Evolutionary conservation across 2,113 vertebrate genomes (phyloP).

Genomic region (Centropus bengalensis): DNA sequence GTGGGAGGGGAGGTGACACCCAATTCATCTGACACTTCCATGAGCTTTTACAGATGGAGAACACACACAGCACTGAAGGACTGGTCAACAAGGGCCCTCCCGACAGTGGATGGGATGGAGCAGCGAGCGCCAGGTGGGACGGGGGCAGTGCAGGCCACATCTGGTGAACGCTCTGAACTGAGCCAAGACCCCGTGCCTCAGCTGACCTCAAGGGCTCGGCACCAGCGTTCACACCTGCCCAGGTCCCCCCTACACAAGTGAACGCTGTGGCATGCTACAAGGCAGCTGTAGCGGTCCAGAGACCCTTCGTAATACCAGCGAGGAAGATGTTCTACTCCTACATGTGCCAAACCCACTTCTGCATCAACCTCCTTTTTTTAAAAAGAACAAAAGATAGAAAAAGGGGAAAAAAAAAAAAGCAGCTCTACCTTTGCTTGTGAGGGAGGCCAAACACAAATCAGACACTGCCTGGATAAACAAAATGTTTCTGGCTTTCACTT

Average conservation of each 20-base stretch:
- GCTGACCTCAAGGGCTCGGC: slow-evolving; percentile 34
- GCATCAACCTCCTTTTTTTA: background rate
- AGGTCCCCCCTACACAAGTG: background rate
- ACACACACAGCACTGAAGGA: background rate
- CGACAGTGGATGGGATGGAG: slow-evolving; percentile 33
- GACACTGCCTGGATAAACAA: slow-evolving; percentile 24
- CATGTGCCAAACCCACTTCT: slow-evolving; percentile 7
- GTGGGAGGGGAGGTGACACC: slow-evolving; percentile 56
- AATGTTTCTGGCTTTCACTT: slow-evolving; percentile 53
- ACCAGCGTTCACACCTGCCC: background rate
- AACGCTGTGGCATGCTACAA: background rate
- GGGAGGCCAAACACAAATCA: slow-evolving; percentile 38
- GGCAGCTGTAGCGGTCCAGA: slow-evolving; percentile 24
- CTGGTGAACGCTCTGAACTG: slow-evolving; percentile 4
- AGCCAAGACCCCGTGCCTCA: slow-evolving; percentile 2
- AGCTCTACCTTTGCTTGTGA: slow-evolving; percentile 6
- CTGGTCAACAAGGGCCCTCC: slow-evolving; percentile 15
- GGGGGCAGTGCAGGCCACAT: slow-evolving; percentile 11
- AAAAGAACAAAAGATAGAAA: too few relatives aligned
- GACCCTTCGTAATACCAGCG: slow-evolving; percentile 1
- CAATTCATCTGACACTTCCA: slow-evolving; percentile 47
- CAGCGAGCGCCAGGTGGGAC: slow-evolving; percentile 38
- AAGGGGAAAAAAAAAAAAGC: background rate
- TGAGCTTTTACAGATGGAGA: slow-evolving; percentile 23
- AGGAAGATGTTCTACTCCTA: background rate